Conservation (phyloP, 2,888 invertebrate genomes). For the Campaea margaritaria region DNA sequence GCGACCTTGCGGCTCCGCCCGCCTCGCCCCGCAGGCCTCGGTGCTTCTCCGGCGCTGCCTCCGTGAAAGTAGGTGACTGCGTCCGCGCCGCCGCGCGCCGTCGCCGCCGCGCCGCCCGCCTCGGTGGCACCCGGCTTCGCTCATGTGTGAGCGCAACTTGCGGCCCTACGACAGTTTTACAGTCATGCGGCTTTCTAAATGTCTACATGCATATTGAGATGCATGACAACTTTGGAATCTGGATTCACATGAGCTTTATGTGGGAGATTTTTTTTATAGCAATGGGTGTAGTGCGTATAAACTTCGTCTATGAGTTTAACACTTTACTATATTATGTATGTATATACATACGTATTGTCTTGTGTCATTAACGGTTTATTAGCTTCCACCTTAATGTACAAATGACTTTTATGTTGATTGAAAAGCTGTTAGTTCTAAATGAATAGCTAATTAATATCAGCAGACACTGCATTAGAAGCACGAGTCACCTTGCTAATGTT, state of each 20-base stretch:
- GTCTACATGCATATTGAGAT: conserved; percentile 43
- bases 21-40: conserved; percentile 43
- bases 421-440: conserved; percentile 48
- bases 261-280: neutral
- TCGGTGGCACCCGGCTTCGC: conserved; percentile 57
- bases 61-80: conserved; percentile 80
- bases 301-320: neutral
- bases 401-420: conserved; percentile 42
- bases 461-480: conserved; percentile 34
- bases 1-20: conserved; percentile 76
- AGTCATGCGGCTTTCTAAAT: conserved; percentile 75
- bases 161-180: conserved; percentile 65
- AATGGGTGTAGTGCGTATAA: neutral
- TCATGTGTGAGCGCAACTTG: conserved; percentile 51
- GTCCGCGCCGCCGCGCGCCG: conserved; percentile 46
- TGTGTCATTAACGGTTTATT: conserved; percentile 20
- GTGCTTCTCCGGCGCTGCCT: conserved; percentile 62
- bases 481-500: conserved; percentile 47
- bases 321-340: neutral
- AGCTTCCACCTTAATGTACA: conserved; percentile 22
- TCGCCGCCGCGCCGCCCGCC: conserved; percentile 50
- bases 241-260: conserved; percentile 12
- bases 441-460: conserved; percentile 51
- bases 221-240: conserved; percentile 33
- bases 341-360: conserved; percentile 1